Percentiles rank a stretch among this genome's conserved stretches.
These are phyloP conservation scores for Channa argus DNA, from an alignment of 2,113 vertebrate genomes.

Conservation along the genomic window DNA sequence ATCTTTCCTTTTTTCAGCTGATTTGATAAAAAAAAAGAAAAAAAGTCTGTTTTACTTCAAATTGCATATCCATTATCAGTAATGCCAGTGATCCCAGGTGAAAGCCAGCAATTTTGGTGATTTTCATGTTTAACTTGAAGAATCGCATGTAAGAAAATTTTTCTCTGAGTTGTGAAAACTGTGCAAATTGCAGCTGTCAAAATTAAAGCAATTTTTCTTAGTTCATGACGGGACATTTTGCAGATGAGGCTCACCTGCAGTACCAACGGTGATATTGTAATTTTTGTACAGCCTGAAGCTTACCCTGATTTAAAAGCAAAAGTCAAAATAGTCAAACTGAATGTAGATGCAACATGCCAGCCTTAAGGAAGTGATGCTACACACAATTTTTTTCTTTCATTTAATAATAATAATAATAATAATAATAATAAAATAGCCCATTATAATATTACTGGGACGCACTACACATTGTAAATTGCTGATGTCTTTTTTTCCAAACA, in stretches of 20 bases:
- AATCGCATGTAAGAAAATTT: not conserved
- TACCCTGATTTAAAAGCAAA: not conserved
- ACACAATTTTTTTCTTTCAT: no score
- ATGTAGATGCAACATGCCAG: not conserved
- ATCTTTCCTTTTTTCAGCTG: not conserved
- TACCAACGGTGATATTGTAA: not conserved
- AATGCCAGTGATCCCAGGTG: not conserved
- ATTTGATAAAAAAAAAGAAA: not conserved
- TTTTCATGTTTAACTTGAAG: constrained; percentile 1
- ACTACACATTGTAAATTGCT: constrained; percentile 5
- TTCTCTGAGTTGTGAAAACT: not conserved
- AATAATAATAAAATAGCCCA: not conserved
- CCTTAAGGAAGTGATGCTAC: not conserved
- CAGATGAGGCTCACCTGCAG: not conserved
- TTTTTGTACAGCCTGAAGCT: not conserved
- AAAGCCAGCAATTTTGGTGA: not conserved
- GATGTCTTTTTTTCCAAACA: not conserved
- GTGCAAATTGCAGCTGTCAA: not conserved
- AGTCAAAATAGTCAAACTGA: not conserved
- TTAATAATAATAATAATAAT: no score
- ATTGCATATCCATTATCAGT: not conserved
- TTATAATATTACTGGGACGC: not conserved
- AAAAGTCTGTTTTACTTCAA: not conserved
- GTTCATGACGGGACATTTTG: not conserved
- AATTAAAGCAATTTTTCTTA: not conserved